Evolutionary conservation across 2,113 vertebrate species (phyloP), one percentile per base, ranked within the genome.

Genomic region (Cariama cristata): DNA sequence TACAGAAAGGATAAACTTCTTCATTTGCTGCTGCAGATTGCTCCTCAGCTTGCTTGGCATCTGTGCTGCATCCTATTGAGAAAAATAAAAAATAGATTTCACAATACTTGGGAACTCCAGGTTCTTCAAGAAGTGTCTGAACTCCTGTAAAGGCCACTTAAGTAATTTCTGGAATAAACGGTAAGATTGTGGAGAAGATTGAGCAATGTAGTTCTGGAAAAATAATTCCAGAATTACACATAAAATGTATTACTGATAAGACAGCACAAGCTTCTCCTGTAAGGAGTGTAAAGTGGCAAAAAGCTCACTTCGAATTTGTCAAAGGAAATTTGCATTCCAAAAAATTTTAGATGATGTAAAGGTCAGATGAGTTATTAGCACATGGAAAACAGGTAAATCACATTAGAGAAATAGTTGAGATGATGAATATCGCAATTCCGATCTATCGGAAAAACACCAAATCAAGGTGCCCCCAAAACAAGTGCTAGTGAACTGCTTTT

Each of bases 21-120:
- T 99, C 99, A 96, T 84, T 99, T 87, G 98, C 94, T 96, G 98
- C 91, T 93, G 98, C 96, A 96, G 98, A 95, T 3, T 98, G 96
- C 77, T 99, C 99, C 92, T 99, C 99, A 90, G 97, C 96, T 97
- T 99, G 98, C 93, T 98, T 99, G 76, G 93, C 96, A 97, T 99
- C 99, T 98, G 98, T 98, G 97, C 97, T 98, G 98, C 97, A 97
- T 73, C 98, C 98, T 99, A 98, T 94, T 98, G 93, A 98, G 81
- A 98, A 97, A 98, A 98, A 98, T 77, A 97, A 98, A 93, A 87
- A 96, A 91, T 63, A 98, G 40, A 87, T 95, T 98, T 98, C 95
- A 98, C 92, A 97, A 94, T 95, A 97, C 88, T 97, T 92, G 88
- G 88, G 75, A 94, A 90, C 52, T 95, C 93, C 62, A 75, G 68